A percentile compares a stretch with the other conserved stretches of the same genome.
Conservation (phyloP, 2,888 invertebrate species). For the Tiliacea citrago region DNA sequence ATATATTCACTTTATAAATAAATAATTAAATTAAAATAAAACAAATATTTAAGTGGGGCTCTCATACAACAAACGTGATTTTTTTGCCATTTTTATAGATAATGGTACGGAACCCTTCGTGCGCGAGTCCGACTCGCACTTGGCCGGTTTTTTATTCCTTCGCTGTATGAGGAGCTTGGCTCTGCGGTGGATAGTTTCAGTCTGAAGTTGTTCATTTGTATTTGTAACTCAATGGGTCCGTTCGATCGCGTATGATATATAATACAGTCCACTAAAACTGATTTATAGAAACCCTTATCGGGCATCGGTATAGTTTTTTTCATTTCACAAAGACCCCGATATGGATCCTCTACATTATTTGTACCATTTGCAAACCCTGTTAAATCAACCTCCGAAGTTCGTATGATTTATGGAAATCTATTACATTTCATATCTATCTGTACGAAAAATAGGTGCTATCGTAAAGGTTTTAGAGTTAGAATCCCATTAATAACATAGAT, state of each 20-base stretch:
- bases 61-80: too few relatives aligned
- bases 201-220: too few relatives aligned
- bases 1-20: too few relatives aligned
- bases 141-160: too few relatives aligned
- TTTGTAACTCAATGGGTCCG: too few relatives aligned
- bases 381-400: conserved; percentile 32
- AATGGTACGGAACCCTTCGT: too few relatives aligned
- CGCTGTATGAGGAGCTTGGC: background rate
- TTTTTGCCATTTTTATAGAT: too few relatives aligned
- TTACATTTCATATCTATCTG: conserved; percentile 45
- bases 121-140: too few relatives aligned
- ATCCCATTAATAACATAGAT: conserved; percentile 23
- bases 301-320: conserved; percentile 11
- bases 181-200: too few relatives aligned
- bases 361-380: conserved; percentile 42
- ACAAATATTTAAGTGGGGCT: too few relatives aligned
- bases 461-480: conserved; percentile 27
- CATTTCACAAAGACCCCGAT: conserved; percentile 25
- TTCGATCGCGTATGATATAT: background rate
- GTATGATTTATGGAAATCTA: conserved; percentile 37
- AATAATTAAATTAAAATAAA: too few relatives aligned
- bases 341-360: conserved; percentile 37
- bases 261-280: background rate
- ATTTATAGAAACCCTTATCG: conserved; percentile 12
- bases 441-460: conserved; percentile 33